Evolutionary conservation across 2,888 invertebrate species (phyloP).

Genomic region (Autographa gamma): DNA sequence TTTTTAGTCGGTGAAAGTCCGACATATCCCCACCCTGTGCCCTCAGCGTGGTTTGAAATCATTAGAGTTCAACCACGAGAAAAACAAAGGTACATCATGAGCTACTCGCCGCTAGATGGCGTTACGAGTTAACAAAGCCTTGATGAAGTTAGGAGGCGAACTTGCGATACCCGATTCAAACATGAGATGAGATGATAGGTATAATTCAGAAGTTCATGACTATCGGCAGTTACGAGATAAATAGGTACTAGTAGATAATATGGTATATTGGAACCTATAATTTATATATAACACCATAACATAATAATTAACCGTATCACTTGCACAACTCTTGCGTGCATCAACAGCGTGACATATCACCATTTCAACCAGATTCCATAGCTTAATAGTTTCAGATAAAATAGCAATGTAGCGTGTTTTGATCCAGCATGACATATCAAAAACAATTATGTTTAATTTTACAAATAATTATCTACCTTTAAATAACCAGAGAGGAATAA

Average conservation of each 20-base stretch:
- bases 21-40: no score
- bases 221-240: no score
- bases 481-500: not conserved
- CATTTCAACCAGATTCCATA: conserved; percentile 17
- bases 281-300: not conserved
- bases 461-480: not conserved
- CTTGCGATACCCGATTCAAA: no score
- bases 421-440: not conserved
- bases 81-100: no score
- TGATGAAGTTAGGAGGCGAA: no score
- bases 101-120: conserved; percentile 32
- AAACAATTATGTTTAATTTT: not conserved
- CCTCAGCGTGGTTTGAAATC: no score
- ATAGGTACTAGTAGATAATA: no score
- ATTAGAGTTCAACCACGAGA: no score
- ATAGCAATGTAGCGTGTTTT: not conserved
- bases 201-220: no score
- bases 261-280: not conserved
- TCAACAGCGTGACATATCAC: conserved; percentile 23
- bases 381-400: conserved; percentile 8
- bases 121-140: not conserved
- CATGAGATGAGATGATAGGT: not conserved
- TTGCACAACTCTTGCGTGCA: conserved; percentile 27
- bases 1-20: no score
- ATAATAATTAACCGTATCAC: not conserved